Base-by-base conservation (phyloP, 2,113 vertebrate species). In the Myotis brandtii region DNA sequence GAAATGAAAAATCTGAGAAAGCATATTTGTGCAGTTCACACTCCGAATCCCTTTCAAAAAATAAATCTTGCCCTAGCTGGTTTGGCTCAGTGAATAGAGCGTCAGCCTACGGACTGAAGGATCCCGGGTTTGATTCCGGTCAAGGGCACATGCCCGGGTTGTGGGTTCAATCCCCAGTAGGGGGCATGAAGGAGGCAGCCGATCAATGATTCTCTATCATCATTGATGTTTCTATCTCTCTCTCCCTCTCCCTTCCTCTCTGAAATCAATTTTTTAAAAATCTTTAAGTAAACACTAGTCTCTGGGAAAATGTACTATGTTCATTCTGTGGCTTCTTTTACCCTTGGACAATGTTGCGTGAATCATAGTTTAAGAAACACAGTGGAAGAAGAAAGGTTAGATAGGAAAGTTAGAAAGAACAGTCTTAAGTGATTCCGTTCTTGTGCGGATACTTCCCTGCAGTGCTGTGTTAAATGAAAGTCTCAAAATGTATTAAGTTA, bases 1-100 rank as follows among this genome's bases (percentile, higher is more conserved):
- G 0, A 89, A 52, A 89, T 86, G 48, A 92, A 93, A 95, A 87
- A 80, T 56, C 70, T 76, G 48, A 70, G 52, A 83, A 82, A 83
- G 13, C 34, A 34, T 23, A 52, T 79, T 46, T 46, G 46, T 46
- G 21, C 90, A 80, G n/a, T 76, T 95, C 34, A 92, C 17, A 94
- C 75, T 86, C 25, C 54, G 9, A 32, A 62, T 62, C 37, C 40
- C 59, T 73, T 30, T 13, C 3, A 40, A 30, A 50, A 69, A 17
- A 66, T 85, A 50, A 56, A 25, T 59, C 9, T 59, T 23, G 21
- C 56, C 56, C 56, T 10, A 25, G 23, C 9, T 0, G 9, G 56
- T 59, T 59, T 59, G 56, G 56, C 56, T 59, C 23, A 59, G 56
- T 56, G 54, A 21, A 21, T 56, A 56, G 54, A 56, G 20, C 54